Conservation (phyloP, 2,113 vertebrate species). For the Amblyornis subalaris region DNA sequence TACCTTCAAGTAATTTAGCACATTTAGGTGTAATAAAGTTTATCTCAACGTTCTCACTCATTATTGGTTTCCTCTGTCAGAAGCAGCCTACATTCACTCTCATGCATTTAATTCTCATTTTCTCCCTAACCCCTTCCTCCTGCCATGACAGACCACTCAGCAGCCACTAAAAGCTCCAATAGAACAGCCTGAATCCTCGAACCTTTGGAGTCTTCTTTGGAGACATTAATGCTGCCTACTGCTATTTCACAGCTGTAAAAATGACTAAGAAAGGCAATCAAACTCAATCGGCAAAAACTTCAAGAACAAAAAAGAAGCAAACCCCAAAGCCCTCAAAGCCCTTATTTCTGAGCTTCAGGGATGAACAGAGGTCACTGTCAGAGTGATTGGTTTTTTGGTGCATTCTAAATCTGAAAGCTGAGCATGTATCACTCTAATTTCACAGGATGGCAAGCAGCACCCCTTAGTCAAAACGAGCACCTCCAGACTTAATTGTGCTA, state of each 20-base stretch:
- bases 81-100: neutral
- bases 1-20: neutral
- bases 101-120: neutral
- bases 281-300: neutral
- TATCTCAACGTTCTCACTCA: neutral
- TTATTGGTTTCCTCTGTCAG: neutral
- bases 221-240: neutral
- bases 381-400: neutral
- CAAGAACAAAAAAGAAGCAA: neutral
- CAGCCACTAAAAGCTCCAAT: neutral
- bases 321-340: neutral
- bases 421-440: neutral
- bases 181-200: neutral
- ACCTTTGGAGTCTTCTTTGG: neutral
- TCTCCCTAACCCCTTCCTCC: neutral
- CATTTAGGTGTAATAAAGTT: neutral
- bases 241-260: neutral
- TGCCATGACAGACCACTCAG: neutral
- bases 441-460: neutral
- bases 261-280: neutral
- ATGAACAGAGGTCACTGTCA: neutral
- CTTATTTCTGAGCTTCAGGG: neutral
- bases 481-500: neutral
- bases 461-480: neutral
- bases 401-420: neutral